Evolutionary conservation across 2,888 invertebrate species (phyloP).

Genomic region (Lepetodrilus schrolli): DNA sequence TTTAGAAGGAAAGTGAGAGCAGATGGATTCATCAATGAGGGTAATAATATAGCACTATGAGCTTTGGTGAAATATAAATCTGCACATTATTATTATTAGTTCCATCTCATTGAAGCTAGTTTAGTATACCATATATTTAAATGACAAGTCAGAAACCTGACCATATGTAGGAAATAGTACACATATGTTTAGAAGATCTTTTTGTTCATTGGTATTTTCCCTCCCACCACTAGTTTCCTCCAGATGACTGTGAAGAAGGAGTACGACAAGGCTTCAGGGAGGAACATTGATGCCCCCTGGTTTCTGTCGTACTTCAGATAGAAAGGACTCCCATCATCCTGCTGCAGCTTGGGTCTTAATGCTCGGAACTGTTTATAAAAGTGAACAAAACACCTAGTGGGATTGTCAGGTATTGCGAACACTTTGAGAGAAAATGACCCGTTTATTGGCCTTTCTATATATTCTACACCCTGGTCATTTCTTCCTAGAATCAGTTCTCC

Average conservation of each 20-base stretch:
- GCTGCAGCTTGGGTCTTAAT: background rate
- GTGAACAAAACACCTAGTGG: background rate
- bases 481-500: background rate
- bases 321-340: background rate
- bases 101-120: no score
- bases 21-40: no score
- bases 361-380: constrained; percentile 1
- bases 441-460: background rate
- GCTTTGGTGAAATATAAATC: no score
- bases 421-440: background rate
- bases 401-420: background rate
- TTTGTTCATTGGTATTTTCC: background rate
- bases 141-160: no score
- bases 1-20: no score
- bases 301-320: background rate
- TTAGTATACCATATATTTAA: no score
- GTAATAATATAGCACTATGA: no score
- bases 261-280: background rate
- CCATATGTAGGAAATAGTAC: no score
- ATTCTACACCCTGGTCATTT: background rate
- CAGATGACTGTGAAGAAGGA: background rate
- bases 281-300: background rate
- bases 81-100: no score
- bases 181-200: background rate
- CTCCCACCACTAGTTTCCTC: background rate